These are phyloP conservation scores for Trypoxylus dichotomus DNA, from an alignment of 1,140 invertebrate genomes.

Conservation along the genomic window DNA sequence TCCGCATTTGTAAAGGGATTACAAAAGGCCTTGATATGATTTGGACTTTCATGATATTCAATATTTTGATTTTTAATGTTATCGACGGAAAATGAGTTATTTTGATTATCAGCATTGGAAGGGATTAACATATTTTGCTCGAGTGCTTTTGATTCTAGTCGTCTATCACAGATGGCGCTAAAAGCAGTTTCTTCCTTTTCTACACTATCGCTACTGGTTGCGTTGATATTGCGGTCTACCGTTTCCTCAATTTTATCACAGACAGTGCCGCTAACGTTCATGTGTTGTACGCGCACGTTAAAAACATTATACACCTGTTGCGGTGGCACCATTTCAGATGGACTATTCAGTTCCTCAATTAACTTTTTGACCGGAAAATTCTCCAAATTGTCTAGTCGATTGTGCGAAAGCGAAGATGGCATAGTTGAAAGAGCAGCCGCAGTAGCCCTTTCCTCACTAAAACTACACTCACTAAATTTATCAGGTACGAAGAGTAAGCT, in stretches of 20 bases:
- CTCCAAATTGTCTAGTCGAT: slow-evolving; percentile 26
- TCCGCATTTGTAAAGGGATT: background rate
- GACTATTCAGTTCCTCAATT: slow-evolving; percentile 44
- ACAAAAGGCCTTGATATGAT: background rate
- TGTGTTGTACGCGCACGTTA: slow-evolving; percentile 46
- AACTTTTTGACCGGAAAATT: slow-evolving; percentile 35
- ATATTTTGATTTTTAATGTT: background rate
- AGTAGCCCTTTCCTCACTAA: slow-evolving; percentile 23
- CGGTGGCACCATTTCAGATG: slow-evolving; percentile 45
- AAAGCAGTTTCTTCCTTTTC: background rate
- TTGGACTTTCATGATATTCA: background rate
- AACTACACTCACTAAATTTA: slow-evolving; percentile 41
- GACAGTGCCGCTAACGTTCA: slow-evolving; percentile 15
- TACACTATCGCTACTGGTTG: background rate
- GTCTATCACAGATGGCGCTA: slow-evolving; percentile 23
- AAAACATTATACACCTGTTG: slow-evolving; percentile 52
- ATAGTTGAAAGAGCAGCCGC: background rate
- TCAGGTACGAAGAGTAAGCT: slow-evolving; percentile 53
- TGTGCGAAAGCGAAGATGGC: slow-evolving; percentile 14
- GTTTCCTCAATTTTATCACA: background rate
- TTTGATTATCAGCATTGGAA: background rate
- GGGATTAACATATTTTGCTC: background rate
- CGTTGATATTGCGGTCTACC: background rate
- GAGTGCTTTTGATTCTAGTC: slow-evolving; percentile 16
- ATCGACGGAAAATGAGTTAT: background rate